Conservation (phyloP, 2,797 vertebrate genomes). For the Scolopax rusticola region DNA sequence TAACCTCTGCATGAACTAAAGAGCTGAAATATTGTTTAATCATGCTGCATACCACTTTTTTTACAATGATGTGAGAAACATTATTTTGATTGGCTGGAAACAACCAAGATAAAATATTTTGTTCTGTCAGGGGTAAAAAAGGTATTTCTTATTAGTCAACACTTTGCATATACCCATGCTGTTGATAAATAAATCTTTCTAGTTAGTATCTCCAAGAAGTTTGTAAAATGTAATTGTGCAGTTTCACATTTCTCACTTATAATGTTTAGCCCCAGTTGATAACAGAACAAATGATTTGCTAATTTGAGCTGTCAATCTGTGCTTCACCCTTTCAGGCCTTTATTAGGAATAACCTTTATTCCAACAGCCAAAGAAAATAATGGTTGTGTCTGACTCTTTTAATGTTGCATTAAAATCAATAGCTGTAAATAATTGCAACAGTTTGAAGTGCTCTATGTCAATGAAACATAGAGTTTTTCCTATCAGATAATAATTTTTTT, state of each 20-base stretch:
- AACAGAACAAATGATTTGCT: slow-evolving; percentile 48
- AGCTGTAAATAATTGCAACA: slow-evolving; percentile 65
- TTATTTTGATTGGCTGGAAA: slow-evolving; percentile 79
- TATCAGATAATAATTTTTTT: neutral
- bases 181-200: slow-evolving; percentile 12
- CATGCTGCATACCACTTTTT: slow-evolving; percentile 77
- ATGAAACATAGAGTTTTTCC: slow-evolving; percentile 49
- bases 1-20: slow-evolving; percentile 89
- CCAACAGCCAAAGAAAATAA: slow-evolving; percentile 73
- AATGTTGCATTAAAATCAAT: slow-evolving; percentile 73
- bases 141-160: slow-evolving; percentile 26
- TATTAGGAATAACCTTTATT: slow-evolving; percentile 10
- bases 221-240: neutral
- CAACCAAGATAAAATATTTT: slow-evolving; percentile 78
- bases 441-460: slow-evolving; percentile 60
- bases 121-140: slow-evolving; percentile 29
- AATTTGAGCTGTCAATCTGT: slow-evolving; percentile 64
- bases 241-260: neutral
- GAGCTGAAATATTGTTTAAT: slow-evolving; percentile 88
- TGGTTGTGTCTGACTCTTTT: slow-evolving; percentile 64
- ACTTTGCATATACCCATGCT: neutral
- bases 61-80: slow-evolving; percentile 76
- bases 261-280: neutral
- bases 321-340: slow-evolving; percentile 54
- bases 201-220: neutral